Conservation (phyloP, 2,888 invertebrate genomes). For the Andrena haemorrhoa region DNA sequence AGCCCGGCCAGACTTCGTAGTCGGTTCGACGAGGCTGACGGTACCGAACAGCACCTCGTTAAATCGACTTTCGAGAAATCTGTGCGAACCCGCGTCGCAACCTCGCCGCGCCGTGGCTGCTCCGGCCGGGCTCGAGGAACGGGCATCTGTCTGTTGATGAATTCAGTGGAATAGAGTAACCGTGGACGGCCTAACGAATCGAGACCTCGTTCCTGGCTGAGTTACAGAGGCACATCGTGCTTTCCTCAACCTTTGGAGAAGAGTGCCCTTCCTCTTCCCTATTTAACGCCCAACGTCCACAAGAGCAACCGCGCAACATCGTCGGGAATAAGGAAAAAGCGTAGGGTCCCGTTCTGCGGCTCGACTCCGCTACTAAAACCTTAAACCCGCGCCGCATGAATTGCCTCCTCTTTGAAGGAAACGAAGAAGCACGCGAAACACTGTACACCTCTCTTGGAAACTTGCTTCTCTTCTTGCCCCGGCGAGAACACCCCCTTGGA, state of each 20-base stretch:
- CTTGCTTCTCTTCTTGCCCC: conserved; percentile 21
- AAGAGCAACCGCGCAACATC: conserved; percentile 24
- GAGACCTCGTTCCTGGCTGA: not conserved
- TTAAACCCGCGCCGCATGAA: conserved; percentile 34
- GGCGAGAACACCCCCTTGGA: too few relatives aligned
- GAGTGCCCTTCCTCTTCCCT: not conserved
- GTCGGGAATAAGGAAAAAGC: conserved; percentile 22
- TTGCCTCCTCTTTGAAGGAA: conserved; percentile 13
- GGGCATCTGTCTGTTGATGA: not conserved
- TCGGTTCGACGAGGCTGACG: not conserved
- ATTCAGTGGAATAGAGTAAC: not conserved
- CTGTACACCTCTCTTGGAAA: not conserved
- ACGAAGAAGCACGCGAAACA: conserved; percentile 17
- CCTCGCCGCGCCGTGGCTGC: not conserved
- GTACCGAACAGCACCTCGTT: conserved; percentile 15
- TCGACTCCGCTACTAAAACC: conserved; percentile 10
- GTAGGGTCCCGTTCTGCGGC: not conserved
- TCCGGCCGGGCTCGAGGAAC: not conserved
- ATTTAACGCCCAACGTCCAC: conserved; percentile 5
- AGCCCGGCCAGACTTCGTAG: conserved; percentile 20
- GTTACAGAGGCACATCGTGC: not conserved
- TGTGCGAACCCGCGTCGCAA: not conserved
- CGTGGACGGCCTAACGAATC: not conserved
- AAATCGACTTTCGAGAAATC: conserved; percentile 6
- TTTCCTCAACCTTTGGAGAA: not conserved